A percentile compares a stretch with the other conserved stretches of the same genome.
Evolutionary conservation across 1,140 invertebrate genomes (phyloP).

Genomic region (Antheraea pernyi): DNA sequence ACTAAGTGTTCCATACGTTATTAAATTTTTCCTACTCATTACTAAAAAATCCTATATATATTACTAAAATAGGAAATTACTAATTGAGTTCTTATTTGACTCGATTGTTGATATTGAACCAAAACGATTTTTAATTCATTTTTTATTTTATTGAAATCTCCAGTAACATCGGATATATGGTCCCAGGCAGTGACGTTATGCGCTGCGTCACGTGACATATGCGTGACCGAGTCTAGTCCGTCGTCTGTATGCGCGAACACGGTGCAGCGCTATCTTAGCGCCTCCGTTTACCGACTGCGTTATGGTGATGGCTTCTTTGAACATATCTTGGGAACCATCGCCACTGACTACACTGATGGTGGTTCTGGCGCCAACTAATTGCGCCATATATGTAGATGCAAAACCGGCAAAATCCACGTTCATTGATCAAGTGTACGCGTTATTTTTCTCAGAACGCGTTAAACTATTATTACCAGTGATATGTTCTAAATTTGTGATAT

Average conservation of each 20-base stretch:
- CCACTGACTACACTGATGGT: constrained; percentile 24
- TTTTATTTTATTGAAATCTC: neutral
- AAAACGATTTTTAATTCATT: neutral
- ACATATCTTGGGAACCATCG: constrained; percentile 30
- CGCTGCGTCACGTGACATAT: constrained; percentile 49
- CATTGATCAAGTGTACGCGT: too few relatives aligned
- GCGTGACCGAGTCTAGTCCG: constrained; percentile 14
- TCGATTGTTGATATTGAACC: too few relatives aligned
- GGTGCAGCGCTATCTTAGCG: constrained; percentile 48
- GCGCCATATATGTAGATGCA: too few relatives aligned
- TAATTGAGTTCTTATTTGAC: too few relatives aligned
- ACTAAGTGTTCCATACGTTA: too few relatives aligned
- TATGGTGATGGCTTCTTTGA: constrained; percentile 35
- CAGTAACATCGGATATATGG: constrained; percentile 61
- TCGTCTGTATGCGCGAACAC: constrained; percentile 24
- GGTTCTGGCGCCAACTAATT: neutral
- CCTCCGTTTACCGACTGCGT: constrained; percentile 38
- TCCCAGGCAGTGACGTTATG: constrained; percentile 52
- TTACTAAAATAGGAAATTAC: too few relatives aligned
- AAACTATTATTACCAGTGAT: too few relatives aligned
- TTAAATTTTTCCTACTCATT: too few relatives aligned
- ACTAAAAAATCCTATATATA: too few relatives aligned
- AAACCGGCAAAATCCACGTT: too few relatives aligned
- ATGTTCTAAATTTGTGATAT: too few relatives aligned
- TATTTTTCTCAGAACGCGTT: too few relatives aligned